Percentiles rank a stretch among this genome's conserved stretches.
These are phyloP conservation scores for Nasonia vitripennis DNA, from an alignment of 1,140 invertebrate genomes.

Conservation along the genomic window DNA sequence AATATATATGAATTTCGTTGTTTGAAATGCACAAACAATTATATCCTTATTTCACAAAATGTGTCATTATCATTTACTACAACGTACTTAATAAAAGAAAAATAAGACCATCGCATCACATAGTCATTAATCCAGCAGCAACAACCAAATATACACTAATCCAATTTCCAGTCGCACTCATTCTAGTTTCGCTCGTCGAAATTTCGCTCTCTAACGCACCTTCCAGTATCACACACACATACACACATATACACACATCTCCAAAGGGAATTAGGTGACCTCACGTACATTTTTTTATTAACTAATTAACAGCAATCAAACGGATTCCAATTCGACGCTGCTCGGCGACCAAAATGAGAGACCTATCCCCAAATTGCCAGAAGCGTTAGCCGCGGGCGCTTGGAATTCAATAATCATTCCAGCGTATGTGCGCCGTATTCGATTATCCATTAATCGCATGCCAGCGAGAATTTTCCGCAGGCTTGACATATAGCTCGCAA, in stretches of 20 bases:
- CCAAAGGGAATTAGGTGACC: background rate
- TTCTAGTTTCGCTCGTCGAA: background rate
- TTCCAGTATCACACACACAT: too few relatives aligned
- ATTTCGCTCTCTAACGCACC: background rate
- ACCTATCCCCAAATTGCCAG: background rate
- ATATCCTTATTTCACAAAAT: too few relatives aligned
- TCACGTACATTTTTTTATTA: background rate
- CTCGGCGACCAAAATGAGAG: background rate
- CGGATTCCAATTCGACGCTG: background rate
- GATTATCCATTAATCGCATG: background rate
- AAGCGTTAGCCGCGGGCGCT: background rate
- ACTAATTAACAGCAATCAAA: background rate
- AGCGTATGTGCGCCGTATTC: background rate
- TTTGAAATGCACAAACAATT: too few relatives aligned
- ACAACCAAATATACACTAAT: background rate
- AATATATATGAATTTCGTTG: too few relatives aligned
- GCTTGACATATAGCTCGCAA: background rate
- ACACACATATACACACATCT: background rate
- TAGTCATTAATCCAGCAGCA: too few relatives aligned
- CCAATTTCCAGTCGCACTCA: background rate
- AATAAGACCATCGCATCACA: too few relatives aligned
- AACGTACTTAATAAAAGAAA: too few relatives aligned
- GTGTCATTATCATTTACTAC: too few relatives aligned
- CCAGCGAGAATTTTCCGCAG: background rate
- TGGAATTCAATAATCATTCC: background rate